Percentiles rank a stretch among this genome's conserved stretches.
phyloP scores from a whole-genome alignment of 2,113 vertebrate genomes.

The Passer montanus region DNA sequence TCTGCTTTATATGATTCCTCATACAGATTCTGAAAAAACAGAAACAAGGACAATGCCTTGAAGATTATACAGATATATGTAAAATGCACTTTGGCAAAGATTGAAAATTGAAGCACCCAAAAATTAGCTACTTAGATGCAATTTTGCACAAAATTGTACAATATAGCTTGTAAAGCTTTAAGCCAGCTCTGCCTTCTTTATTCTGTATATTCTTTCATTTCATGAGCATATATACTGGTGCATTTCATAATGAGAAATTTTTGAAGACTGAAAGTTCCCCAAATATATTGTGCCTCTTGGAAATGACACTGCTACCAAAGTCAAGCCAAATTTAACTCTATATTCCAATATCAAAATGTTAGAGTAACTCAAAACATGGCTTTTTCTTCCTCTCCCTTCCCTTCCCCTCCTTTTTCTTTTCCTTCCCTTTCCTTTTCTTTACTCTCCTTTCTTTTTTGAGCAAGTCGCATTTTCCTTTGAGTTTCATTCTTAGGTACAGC shows the following conservation, averaged over 20 bases:
- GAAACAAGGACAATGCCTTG: fast-evolving
- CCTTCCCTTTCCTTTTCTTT: not conserved
- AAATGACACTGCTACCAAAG: not conserved
- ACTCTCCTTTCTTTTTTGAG: not conserved
- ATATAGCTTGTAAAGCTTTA: not conserved
- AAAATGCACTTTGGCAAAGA: not conserved
- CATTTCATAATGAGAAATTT: not conserved
- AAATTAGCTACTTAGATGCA: not conserved
- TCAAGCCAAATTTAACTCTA: not conserved
- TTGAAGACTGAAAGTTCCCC: not conserved
- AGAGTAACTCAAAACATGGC: not conserved
- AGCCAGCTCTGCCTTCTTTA: not conserved
- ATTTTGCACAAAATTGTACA: not conserved
- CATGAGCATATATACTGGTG: not conserved
- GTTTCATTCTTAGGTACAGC: not conserved
- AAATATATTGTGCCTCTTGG: not conserved
- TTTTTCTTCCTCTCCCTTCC: not conserved
- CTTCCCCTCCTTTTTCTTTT: not conserved
- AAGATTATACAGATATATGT: not conserved
- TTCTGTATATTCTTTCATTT: not conserved
- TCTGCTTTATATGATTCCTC: not conserved
- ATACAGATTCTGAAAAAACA: not conserved
- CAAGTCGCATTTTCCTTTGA: not conserved
- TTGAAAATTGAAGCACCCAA: not conserved
- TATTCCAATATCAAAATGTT: not conserved